phyloP scores from a whole-genome alignment of 2,113 vertebrate genomes.

The Cynocephalus volans region DNA sequence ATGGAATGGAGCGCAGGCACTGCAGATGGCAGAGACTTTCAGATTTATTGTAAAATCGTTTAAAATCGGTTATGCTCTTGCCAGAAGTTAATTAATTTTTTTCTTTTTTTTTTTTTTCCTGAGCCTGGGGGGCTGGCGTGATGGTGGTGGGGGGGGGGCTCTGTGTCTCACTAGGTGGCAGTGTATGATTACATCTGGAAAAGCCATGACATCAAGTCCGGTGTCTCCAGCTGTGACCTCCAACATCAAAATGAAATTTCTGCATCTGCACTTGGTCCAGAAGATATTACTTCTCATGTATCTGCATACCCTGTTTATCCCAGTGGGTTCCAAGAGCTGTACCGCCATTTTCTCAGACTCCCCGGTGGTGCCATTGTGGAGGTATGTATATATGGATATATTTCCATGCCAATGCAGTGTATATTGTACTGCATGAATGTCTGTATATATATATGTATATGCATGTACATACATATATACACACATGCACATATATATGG shows the following conservation, averaged over 20 bases:
- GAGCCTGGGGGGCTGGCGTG: slow-evolving; percentile 59
- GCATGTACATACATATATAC: no score
- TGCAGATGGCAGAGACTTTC: slow-evolving; percentile 85
- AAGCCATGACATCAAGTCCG: slow-evolving; percentile 82
- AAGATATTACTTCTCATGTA: slow-evolving; percentile 90
- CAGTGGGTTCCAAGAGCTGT: slow-evolving; percentile 90
- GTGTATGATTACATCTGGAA: slow-evolving; percentile 96
- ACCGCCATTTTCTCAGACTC: slow-evolving; percentile 94
- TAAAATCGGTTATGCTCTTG: slow-evolving; percentile 86
- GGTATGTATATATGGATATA: slow-evolving; percentile 87
- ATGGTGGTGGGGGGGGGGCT: slow-evolving; percentile 74
- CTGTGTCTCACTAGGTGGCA: slow-evolving; percentile 93
- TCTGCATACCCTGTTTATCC: slow-evolving; percentile 92
- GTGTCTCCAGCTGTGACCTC: slow-evolving; percentile 84
- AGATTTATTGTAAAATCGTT: slow-evolving; percentile 88
- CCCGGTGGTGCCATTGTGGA: slow-evolving; percentile 94
- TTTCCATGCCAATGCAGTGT: not conserved
- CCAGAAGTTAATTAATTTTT: slow-evolving; percentile 89
- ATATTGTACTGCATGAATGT: not conserved
- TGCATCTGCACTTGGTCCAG: slow-evolving; percentile 47
- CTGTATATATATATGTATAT: not conserved
- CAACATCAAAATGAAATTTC: slow-evolving; percentile 68
- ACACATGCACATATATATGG: no score
- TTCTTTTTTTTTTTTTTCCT: slow-evolving; percentile 67
- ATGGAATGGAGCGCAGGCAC: slow-evolving; percentile 77